phyloP scores from a whole-genome alignment of 1,140 invertebrate species.

The Drosophila malerkotliana region DNA sequence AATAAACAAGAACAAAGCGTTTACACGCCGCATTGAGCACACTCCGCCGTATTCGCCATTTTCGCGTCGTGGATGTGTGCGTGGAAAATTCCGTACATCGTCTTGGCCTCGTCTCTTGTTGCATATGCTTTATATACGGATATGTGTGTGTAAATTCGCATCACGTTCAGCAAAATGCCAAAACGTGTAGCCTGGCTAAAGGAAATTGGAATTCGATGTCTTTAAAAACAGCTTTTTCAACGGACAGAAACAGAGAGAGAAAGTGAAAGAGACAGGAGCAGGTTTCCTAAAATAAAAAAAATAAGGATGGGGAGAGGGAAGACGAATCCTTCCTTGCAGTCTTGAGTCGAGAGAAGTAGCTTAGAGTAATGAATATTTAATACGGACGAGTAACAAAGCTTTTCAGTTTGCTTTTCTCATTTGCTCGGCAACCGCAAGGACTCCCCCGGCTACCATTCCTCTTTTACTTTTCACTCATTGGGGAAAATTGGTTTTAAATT shows the following conservation, averaged over 20 bases:
- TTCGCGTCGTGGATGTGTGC: constrained; percentile 1
- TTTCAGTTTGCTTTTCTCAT: constrained; percentile 53
- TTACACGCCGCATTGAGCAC: constrained; percentile 43
- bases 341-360: constrained; percentile 52
- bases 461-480: constrained; percentile 51
- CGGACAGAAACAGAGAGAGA: constrained; percentile 1
- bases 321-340: constrained; percentile 28
- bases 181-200: constrained; percentile 66
- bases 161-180: constrained; percentile 70
- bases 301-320: constrained; percentile 8
- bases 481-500: constrained; percentile 81
- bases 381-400: constrained; percentile 52
- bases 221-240: constrained; percentile 74
- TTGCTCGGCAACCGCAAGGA: constrained; percentile 59
- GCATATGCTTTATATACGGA: constrained; percentile 48
- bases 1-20: constrained; percentile 43
- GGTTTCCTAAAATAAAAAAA: constrained; percentile 17
- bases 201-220: constrained; percentile 77
- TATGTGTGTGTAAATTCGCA: constrained; percentile 61
- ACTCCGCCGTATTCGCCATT: constrained; percentile 17
- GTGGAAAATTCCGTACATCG: constrained; percentile 19
- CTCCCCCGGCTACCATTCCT: constrained; percentile 11
- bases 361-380: constrained; percentile 81
- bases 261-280: background rate
- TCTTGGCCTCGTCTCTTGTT: constrained; percentile 35